Evolutionary conservation across 2,113 vertebrate genomes (phyloP).

Genomic region (Chloropsis cyanopogon): DNA sequence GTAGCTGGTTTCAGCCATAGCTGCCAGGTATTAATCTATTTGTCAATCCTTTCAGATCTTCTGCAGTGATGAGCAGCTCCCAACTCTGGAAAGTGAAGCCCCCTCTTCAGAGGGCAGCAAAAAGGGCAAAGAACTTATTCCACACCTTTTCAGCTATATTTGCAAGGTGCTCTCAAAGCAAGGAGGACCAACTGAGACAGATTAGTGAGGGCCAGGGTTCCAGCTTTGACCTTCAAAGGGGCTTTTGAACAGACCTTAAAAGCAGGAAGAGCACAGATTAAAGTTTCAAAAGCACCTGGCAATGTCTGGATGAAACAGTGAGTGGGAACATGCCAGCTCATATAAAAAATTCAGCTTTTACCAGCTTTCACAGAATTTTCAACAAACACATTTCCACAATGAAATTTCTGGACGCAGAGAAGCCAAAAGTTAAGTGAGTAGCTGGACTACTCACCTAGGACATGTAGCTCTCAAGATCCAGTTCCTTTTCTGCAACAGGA

Average conservation of each 20-base stretch:
- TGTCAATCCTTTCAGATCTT: slow-evolving; percentile 64
- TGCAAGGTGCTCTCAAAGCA: background rate
- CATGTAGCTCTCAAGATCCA: background rate
- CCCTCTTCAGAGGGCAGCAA: background rate
- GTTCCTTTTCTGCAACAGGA: background rate
- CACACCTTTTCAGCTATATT: slow-evolving; percentile 24
- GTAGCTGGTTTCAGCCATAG: slow-evolving; percentile 59
- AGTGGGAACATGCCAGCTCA: background rate
- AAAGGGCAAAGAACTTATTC: slow-evolving; percentile 34
- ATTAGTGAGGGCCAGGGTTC: background rate
- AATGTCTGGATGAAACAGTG: background rate
- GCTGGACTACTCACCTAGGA: background rate
- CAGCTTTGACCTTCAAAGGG: slow-evolving; percentile 15
- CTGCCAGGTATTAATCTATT: slow-evolving; percentile 70
- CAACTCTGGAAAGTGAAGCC: slow-evolving; percentile 16
- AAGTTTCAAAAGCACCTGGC: background rate
- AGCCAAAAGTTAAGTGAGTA: background rate
- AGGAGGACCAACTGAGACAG: background rate
- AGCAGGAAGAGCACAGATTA: background rate
- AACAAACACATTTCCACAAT: background rate
- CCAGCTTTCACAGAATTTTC: background rate
- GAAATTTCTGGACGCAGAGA: background rate
- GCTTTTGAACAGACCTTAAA: background rate
- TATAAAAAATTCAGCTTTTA: background rate
- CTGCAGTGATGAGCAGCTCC: slow-evolving; percentile 29